phyloP scores from a whole-genome alignment of 1,140 invertebrate species.

The Drosophila pachea region DNA sequence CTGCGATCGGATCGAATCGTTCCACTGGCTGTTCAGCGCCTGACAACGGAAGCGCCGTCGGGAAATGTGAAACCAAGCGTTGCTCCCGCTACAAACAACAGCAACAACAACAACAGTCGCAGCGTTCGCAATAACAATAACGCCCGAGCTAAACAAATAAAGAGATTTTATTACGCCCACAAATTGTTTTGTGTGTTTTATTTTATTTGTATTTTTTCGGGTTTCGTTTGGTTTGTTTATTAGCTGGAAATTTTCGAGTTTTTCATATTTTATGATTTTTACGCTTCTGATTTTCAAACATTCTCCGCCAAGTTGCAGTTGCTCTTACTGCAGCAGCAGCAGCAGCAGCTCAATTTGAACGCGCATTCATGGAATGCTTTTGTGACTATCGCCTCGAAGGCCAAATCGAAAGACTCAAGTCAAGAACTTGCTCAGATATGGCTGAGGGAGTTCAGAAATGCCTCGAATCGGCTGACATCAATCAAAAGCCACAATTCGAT shows the following conservation, averaged over 20 bases:
- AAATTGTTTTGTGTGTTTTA: constrained; percentile 23
- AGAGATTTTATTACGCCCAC: constrained; percentile 29
- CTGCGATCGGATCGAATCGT: constrained; percentile 5
- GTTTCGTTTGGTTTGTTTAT: constrained; percentile 50
- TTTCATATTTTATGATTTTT: constrained; percentile 46
- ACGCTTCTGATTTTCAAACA: constrained; percentile 35
- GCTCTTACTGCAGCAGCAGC: constrained; percentile 32
- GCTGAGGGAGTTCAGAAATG: no score
- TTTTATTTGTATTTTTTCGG: constrained; percentile 24
- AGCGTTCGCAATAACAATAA: constrained; percentile 20
- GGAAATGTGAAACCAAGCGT: constrained; percentile 76
- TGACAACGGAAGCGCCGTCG: constrained; percentile 59
- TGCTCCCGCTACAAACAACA: constrained; percentile 37
- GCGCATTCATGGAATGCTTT: constrained; percentile 37
- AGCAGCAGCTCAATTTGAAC: constrained; percentile 7
- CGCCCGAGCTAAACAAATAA: constrained; percentile 39
- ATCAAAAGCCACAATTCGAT: constrained; percentile 4
- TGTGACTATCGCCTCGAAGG: constrained; percentile 11
- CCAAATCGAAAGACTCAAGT: constrained; percentile 49
- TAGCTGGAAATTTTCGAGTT: constrained; percentile 61
- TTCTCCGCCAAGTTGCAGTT: constrained; percentile 12
- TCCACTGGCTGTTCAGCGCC: constrained; percentile 24
- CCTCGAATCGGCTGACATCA: constrained; percentile 1
- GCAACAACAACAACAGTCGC: constrained; percentile 27
- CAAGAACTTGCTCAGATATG: constrained; percentile 31